Evolutionary conservation across 2,888 invertebrate species (phyloP).

Genomic region (Andrena bicolor): DNA sequence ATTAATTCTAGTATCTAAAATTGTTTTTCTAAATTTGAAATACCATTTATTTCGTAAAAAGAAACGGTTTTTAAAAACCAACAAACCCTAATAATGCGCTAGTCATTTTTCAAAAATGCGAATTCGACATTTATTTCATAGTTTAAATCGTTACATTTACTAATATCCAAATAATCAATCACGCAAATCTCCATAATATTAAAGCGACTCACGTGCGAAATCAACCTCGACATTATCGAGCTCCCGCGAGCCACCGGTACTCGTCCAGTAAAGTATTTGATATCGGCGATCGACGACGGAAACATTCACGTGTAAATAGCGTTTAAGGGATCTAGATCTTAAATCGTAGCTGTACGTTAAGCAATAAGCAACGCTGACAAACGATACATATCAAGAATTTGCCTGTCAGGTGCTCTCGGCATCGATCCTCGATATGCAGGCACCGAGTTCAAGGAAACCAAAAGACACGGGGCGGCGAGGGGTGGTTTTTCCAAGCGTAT

Average conservation of each 20-base stretch:
- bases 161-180: no score
- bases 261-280: slow-evolving; percentile 70
- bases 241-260: slow-evolving; percentile 17
- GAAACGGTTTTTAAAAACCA: no score
- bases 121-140: no score
- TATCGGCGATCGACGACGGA: slow-evolving; percentile 48
- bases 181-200: background rate
- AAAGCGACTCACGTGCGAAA: background rate
- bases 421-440: slow-evolving; percentile 27
- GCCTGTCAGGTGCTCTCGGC: slow-evolving; percentile 71
- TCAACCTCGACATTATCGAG: background rate
- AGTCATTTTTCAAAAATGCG: no score
- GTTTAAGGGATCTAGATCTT: slow-evolving; percentile 60
- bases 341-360: slow-evolving; percentile 70
- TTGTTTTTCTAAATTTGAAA: no score
- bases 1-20: no score
- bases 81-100: no score
- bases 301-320: slow-evolving; percentile 51
- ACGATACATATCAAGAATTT: slow-evolving; percentile 81
- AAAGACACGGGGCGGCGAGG: slow-evolving; percentile 20
- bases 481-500: slow-evolving; percentile 10
- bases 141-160: no score
- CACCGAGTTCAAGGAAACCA: slow-evolving; percentile 41
- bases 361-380: slow-evolving; percentile 72
- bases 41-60: no score